phyloP scores from a whole-genome alignment of 2,113 vertebrate species.

The Ictalurus punctatus region DNA sequence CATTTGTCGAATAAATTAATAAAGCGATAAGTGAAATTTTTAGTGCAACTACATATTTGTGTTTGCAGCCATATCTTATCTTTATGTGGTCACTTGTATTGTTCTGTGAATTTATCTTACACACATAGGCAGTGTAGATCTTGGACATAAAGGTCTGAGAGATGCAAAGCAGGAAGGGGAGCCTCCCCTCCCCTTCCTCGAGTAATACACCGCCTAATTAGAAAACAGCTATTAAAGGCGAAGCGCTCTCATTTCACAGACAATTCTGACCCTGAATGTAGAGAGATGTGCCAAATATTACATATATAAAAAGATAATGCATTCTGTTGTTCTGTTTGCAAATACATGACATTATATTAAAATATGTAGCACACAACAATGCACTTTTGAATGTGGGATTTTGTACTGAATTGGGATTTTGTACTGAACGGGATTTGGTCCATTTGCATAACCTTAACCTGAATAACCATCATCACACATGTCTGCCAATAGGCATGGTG shows the following conservation, averaged over 20 bases:
- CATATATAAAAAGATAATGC: neutral
- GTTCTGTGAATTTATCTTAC: constrained; percentile 19
- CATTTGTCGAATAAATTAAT: neutral
- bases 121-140: constrained; percentile 37
- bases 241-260: constrained; percentile 41
- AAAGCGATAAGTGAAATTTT: neutral
- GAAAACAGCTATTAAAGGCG: constrained; percentile 54
- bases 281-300: neutral
- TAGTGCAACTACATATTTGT: neutral
- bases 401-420: neutral
- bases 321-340: neutral
- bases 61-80: neutral
- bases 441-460: constrained; percentile 2
- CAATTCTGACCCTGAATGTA: neutral
- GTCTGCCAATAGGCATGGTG: neutral
- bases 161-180: constrained; percentile 32
- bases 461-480: neutral
- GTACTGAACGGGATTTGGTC: neutral
- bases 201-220: constrained; percentile 54
- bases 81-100: constrained; percentile 9
- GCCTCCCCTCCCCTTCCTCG: constrained; percentile 34
- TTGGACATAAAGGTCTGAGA: constrained; percentile 51
- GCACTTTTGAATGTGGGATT: neutral
- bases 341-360: neutral
- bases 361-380: neutral